Evolutionary conservation across 2,797 vertebrate species (phyloP).

Genomic region (Numenius phaeopus): DNA sequence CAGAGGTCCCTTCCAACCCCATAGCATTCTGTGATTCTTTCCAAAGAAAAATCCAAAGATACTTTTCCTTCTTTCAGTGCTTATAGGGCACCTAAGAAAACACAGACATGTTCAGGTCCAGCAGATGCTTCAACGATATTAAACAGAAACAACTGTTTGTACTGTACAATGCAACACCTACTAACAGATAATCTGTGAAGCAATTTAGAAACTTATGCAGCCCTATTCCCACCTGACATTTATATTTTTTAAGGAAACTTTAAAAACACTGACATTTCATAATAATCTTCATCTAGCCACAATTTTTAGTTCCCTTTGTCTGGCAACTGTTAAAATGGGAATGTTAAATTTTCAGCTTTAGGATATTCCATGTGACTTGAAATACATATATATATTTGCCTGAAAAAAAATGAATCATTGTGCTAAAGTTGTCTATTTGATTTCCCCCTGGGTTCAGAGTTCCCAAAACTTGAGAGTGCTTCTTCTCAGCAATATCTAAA

Average conservation of each 20-base stretch:
- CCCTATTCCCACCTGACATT: neutral
- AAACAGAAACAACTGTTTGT: neutral
- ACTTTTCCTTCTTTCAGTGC: neutral
- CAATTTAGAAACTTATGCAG: neutral
- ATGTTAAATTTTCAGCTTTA: neutral
- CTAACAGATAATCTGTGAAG: neutral
- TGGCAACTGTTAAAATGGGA: neutral
- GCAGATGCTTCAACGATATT: neutral
- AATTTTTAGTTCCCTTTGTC: neutral
- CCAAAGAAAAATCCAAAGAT: neutral
- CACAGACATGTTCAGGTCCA: neutral
- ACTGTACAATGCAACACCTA: neutral
- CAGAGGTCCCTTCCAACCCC: too few species aligned
- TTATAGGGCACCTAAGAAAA: neutral
- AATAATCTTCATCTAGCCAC: neutral
- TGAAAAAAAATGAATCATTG: neutral
- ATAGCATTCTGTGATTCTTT: too few species aligned
- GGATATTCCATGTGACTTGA: neutral
- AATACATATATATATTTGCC: neutral
- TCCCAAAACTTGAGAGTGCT: neutral
- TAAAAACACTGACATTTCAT: neutral
- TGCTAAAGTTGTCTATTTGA: neutral
- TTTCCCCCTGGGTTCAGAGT: neutral
- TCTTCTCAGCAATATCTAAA: neutral
- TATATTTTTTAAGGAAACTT: neutral